phyloP scores from a whole-genome alignment of 1,140 invertebrate genomes.

The Sitobion miscanthi region DNA sequence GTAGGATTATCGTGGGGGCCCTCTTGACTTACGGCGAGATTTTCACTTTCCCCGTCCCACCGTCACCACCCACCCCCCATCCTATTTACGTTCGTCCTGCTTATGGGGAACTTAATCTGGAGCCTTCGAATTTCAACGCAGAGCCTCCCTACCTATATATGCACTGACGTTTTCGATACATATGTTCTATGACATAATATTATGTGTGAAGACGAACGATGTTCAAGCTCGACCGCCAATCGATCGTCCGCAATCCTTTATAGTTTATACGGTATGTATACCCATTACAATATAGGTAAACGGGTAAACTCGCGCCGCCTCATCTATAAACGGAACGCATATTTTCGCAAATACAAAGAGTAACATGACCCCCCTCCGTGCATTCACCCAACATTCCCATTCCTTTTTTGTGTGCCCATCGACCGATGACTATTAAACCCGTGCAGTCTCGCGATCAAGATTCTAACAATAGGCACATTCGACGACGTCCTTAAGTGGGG shows the following conservation, averaged over 20 bases:
- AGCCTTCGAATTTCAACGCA: not conserved
- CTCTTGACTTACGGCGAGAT: not conserved
- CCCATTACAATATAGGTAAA: not conserved
- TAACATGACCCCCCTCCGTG: not conserved
- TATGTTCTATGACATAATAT: not conserved
- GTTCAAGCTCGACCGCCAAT: not conserved
- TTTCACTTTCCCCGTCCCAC: not conserved
- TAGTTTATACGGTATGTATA: not conserved
- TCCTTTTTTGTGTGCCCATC: not conserved
- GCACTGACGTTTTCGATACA: not conserved
- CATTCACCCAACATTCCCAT: not conserved
- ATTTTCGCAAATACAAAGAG: not conserved
- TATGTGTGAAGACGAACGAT: not conserved
- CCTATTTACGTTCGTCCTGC: not conserved
- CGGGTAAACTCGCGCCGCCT: not conserved
- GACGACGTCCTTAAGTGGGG: not conserved
- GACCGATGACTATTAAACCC: not conserved
- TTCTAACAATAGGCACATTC: not conserved
- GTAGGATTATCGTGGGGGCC: not conserved
- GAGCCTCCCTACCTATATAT: not conserved
- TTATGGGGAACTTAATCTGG: not conserved
- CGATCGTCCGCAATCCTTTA: not conserved
- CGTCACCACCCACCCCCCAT: not conserved
- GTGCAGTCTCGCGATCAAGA: not conserved
- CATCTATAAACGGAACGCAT: not conserved